phyloP scores from a whole-genome alignment of 2,888 invertebrate genomes.

The Epicampocera succincta region DNA sequence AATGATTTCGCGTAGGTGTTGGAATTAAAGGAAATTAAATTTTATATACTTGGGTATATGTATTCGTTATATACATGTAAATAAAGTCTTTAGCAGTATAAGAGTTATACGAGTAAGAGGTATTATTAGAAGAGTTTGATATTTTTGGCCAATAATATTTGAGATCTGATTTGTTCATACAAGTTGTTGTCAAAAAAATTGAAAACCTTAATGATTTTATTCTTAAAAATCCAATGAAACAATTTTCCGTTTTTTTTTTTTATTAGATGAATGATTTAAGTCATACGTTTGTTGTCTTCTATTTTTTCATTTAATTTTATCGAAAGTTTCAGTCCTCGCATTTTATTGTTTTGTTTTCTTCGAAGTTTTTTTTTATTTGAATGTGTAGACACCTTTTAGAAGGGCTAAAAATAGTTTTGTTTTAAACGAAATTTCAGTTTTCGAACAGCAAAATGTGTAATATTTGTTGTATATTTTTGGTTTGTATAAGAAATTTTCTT shows the following conservation, averaged over 20 bases:
- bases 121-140: not conserved
- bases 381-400: conserved; percentile 23
- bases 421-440: conserved; percentile 18
- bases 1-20: conserved; percentile 33
- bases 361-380: not conserved
- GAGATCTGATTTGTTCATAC: too few relatives aligned
- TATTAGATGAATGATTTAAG: too few relatives aligned
- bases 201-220: too few relatives aligned
- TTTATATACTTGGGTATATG: too few relatives aligned
- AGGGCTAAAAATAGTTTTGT: conserved; percentile 53
- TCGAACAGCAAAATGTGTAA: conserved; percentile 11
- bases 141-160: too few relatives aligned
- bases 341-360: conserved; percentile 1
- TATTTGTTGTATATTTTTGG: conserved; percentile 24
- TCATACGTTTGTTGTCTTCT: too few relatives aligned
- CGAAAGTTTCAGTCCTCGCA: not conserved
- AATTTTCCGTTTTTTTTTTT: too few relatives aligned
- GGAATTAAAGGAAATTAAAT: conserved; percentile 29
- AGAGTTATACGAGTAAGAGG: too few relatives aligned
- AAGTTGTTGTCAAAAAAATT: too few relatives aligned
- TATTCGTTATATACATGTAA: not conserved
- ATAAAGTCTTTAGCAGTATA: not conserved
- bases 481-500: conserved; percentile 2
- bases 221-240: too few relatives aligned
- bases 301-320: too few relatives aligned